Evolutionary conservation across 2,113 vertebrate genomes (phyloP).

Genomic region (Phycodurus eques): DNA sequence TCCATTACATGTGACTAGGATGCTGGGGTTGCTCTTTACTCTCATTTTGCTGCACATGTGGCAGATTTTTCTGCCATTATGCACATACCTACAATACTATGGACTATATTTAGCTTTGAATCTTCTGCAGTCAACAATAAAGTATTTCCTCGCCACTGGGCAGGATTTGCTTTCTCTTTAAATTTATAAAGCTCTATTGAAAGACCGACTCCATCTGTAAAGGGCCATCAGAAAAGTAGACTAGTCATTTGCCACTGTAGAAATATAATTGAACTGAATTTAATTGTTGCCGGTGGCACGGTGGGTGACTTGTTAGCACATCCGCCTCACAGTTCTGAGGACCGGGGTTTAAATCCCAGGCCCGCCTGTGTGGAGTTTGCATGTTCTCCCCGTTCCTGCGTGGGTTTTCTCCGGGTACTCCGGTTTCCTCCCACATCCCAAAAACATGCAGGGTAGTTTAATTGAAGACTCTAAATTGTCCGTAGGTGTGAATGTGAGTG

Average conservation of each 20-base stretch:
- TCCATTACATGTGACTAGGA: too few relatives aligned
- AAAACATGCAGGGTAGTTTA: too few relatives aligned
- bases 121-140: conserved; percentile 6
- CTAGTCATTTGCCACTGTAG: background rate
- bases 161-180: background rate
- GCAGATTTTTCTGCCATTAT: conserved; percentile 5
- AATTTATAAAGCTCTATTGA: background rate
- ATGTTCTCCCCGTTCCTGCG: too few relatives aligned
- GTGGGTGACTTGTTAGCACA: too few relatives aligned
- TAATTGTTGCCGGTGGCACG: too few relatives aligned
- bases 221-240: background rate
- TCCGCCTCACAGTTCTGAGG: too few relatives aligned
- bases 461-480: too few relatives aligned
- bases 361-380: too few relatives aligned
- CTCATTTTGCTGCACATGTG: background rate
- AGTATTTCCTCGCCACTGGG: conserved; percentile 1
- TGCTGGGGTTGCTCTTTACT: background rate
- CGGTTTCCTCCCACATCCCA: too few relatives aligned
- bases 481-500: too few relatives aligned
- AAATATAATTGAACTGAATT: conserved; percentile 1
- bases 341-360: too few relatives aligned
- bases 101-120: conserved; percentile 19
- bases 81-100: conserved; percentile 4
- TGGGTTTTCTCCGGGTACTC: too few relatives aligned
- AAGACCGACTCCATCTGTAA: conserved; percentile 1